Conservation (phyloP, 1,140 invertebrate genomes). For the Leptoteleia sp. region DNA sequence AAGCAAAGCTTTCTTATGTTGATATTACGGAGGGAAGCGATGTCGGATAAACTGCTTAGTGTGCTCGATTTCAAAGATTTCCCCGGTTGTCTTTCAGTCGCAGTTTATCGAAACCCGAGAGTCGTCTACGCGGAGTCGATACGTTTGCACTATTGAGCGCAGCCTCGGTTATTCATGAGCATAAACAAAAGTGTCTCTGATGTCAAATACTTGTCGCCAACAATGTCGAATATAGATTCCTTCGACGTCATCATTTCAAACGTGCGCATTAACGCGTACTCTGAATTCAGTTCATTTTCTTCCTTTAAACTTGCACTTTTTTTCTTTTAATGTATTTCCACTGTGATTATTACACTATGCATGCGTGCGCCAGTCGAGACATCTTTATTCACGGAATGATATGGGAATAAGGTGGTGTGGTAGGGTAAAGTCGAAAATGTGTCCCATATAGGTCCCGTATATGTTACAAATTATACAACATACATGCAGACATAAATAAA, state of each 20-base stretch:
- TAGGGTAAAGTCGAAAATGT: no score
- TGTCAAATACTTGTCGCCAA: slow-evolving; percentile 28
- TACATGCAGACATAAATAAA: no score
- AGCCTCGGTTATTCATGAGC: slow-evolving; percentile 16
- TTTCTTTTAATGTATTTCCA: no score
- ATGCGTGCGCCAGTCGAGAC: no score
- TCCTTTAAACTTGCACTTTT: no score
- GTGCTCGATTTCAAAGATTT: slow-evolving; percentile 29
- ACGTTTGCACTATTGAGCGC: slow-evolving; percentile 25
- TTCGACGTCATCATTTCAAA: slow-evolving; percentile 2
- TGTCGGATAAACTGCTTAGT: slow-evolving; percentile 29
- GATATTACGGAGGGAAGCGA: slow-evolving; percentile 20
- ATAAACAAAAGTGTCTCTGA: slow-evolving; percentile 30
- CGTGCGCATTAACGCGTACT: no score
- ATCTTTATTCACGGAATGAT: no score
- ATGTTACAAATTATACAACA: no score
- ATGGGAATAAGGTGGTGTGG: no score
- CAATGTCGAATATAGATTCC: slow-evolving; percentile 23
- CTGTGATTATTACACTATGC: no score
- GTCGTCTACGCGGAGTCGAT: slow-evolving; percentile 17
- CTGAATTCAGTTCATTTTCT: no score
- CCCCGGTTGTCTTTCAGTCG: slow-evolving; percentile 36
- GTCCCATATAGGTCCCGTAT: no score
- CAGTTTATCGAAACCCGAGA: slow-evolving; percentile 30
- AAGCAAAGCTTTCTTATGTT: slow-evolving; percentile 2